These are phyloP conservation scores for Paramacrobiotus metropolitanus DNA, from an alignment of 1,140 invertebrate genomes.

Conservation along the genomic window DNA sequence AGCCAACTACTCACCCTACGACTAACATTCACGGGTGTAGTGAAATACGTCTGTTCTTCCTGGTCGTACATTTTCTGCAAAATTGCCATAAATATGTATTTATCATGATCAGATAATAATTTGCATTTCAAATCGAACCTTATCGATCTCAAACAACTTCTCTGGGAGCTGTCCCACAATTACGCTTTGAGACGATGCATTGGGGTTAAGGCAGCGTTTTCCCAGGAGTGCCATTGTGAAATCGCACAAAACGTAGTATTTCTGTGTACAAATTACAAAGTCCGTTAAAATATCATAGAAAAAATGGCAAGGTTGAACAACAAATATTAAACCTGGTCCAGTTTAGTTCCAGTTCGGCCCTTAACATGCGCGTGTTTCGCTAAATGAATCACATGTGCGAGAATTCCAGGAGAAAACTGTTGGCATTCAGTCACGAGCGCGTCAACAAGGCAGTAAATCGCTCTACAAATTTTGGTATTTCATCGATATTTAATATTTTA, in stretches of 20 bases:
- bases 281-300: not conserved
- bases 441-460: not conserved
- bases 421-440: not conserved
- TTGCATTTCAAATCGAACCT: no score
- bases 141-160: no score
- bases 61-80: no score
- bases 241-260: not conserved
- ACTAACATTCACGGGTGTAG: no score
- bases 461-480: not conserved
- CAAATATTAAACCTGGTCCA: not conserved
- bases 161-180: no score
- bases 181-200: no score
- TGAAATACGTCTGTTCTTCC: no score
- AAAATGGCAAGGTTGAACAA: no score
- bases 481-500: no score
- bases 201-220: not conserved
- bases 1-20: no score
- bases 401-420: not conserved
- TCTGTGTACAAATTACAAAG: not conserved
- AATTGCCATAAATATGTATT: no score
- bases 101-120: no score
- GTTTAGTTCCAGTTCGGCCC: not conserved
- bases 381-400: not conserved
- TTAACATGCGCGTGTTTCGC: not conserved
- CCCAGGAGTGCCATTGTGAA: not conserved